phyloP scores from a whole-genome alignment of 2,797 vertebrate genomes.

The Staurois parvus region DNA sequence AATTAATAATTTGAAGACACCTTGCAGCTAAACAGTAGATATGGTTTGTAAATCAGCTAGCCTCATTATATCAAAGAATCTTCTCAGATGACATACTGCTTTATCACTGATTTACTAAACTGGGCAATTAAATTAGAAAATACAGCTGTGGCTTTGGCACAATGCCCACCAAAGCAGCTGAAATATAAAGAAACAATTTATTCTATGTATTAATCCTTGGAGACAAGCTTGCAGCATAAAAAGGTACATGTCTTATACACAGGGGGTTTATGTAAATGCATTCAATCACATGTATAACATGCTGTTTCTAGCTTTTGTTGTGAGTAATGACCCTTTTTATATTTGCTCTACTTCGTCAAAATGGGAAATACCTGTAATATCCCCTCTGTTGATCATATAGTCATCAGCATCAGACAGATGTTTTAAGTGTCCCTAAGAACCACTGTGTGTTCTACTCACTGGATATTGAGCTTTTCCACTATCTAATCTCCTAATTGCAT shows the following conservation, averaged over 20 bases:
- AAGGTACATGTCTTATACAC: neutral
- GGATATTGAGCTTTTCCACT: no score
- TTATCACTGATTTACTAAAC: neutral
- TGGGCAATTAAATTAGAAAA: slow-evolving; percentile 1
- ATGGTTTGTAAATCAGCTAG: slow-evolving; percentile 5
- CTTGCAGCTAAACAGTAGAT: neutral
- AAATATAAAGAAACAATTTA: neutral
- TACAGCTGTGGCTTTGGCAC: slow-evolving; percentile 24
- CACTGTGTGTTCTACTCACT: no score
- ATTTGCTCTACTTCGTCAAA: no score
- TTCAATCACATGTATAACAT: neutral
- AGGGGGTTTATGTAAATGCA: no score
- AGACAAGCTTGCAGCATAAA: slow-evolving; percentile 1
- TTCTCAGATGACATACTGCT: neutral
- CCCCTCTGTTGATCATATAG: no score
- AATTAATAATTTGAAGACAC: neutral
- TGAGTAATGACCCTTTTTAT: no score
- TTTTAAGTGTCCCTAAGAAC: no score
- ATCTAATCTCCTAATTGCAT: no score
- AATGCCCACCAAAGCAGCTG: slow-evolving; percentile 1
- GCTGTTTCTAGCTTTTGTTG: no score
- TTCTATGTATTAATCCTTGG: slow-evolving; percentile 1
- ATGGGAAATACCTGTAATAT: no score
- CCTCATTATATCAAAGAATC: slow-evolving; percentile 4
- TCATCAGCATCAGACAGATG: no score